Evolutionary conservation across 2,888 invertebrate species (phyloP).

Genomic region (Synergus japonicus): DNA sequence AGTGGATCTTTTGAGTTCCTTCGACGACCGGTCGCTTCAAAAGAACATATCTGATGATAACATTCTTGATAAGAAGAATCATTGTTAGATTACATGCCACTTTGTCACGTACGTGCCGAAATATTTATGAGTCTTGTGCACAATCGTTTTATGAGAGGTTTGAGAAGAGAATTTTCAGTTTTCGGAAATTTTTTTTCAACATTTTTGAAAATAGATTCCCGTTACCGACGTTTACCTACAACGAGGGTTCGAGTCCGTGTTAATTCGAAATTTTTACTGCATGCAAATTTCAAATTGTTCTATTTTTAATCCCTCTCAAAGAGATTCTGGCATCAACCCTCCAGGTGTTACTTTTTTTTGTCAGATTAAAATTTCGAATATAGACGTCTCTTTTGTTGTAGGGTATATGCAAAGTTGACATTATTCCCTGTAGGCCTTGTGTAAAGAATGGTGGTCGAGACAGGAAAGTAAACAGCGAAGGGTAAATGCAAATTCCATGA

Average conservation of each 20-base stretch:
- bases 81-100: constrained; percentile 2
- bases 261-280: no score
- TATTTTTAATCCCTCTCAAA: not conserved
- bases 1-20: constrained; percentile 54
- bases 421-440: constrained; percentile 27
- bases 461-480: constrained; percentile 26
- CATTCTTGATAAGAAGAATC: constrained; percentile 26
- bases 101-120: constrained; percentile 1
- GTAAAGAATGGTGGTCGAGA: constrained; percentile 28
- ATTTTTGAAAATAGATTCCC: not conserved
- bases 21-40: constrained; percentile 50
- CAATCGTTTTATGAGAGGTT: not conserved
- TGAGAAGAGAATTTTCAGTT: not conserved
- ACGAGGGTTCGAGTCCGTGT: not conserved
- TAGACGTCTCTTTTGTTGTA: constrained; percentile 26
- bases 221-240: not conserved
- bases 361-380: constrained; percentile 12
- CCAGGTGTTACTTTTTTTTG: constrained; percentile 12
- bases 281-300: no score
- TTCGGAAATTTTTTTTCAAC: not conserved
- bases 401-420: constrained; percentile 19
- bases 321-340: not conserved
- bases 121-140: constrained; percentile 7
- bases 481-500: constrained; percentile 32
- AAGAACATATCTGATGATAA: constrained; percentile 27